Percentiles rank a stretch among this genome's conserved stretches.
Conservation (phyloP, 2,113 vertebrate species). For the Nannobrachium achirus region DNA sequence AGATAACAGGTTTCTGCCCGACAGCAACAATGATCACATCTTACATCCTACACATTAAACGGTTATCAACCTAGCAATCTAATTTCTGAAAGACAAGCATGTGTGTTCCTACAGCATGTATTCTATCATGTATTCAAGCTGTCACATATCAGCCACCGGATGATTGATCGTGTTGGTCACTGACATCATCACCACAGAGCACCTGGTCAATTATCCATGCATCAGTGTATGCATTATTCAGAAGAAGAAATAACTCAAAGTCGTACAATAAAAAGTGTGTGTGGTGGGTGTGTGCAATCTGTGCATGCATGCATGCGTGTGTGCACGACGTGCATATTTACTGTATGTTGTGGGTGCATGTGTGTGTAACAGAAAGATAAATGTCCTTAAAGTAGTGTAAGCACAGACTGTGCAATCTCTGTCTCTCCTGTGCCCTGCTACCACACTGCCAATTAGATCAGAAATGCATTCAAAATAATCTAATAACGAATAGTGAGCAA, state of each 20-base stretch:
- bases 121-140: background rate
- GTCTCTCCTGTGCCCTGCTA: background rate
- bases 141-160: slow-evolving; percentile 11
- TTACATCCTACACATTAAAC: too few relatives aligned
- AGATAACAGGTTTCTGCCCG: too few relatives aligned
- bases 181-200: slow-evolving; percentile 11
- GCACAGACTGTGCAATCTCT: background rate
- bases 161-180: background rate
- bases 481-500: too few relatives aligned
- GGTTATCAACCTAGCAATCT: too few relatives aligned
- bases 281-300: slow-evolving; percentile 8
- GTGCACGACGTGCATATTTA: too few relatives aligned
- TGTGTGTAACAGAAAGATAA: too few relatives aligned
- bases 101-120: too few relatives aligned
- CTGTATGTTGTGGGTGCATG: background rate
- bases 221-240: slow-evolving; percentile 48
- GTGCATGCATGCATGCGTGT: background rate
- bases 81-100: too few relatives aligned
- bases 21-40: too few relatives aligned
- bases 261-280: slow-evolving; percentile 4
- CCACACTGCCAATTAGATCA: too few relatives aligned
- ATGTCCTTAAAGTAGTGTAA: too few relatives aligned
- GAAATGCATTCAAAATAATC: too few relatives aligned
- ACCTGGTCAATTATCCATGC: background rate
- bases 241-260: slow-evolving; percentile 20